Conservation (phyloP, 2,888 invertebrate genomes). For the Limnephilus lunatus region DNA sequence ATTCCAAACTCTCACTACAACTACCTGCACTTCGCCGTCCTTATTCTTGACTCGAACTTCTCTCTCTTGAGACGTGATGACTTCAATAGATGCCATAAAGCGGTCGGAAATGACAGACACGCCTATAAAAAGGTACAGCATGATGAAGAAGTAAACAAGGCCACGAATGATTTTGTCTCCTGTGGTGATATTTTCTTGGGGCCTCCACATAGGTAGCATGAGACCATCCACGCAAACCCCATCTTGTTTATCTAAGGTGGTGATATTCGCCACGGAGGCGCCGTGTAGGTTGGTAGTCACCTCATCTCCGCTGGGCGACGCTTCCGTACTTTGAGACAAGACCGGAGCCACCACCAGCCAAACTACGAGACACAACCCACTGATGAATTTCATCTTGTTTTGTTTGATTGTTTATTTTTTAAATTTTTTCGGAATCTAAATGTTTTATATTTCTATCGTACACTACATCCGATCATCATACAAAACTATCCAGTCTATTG, state of each 20-base stretch:
- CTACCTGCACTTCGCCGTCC: slow-evolving; percentile 91
- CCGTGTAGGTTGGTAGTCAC: slow-evolving; percentile 65
- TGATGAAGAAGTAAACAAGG: slow-evolving; percentile 90
- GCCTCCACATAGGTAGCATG: slow-evolving; percentile 92
- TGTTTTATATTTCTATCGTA: slow-evolving; percentile 9
- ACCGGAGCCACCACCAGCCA: slow-evolving; percentile 56
- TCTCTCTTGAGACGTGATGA: slow-evolving; percentile 98
- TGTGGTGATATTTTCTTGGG: slow-evolving; percentile 85
- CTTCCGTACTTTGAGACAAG: slow-evolving; percentile 71
- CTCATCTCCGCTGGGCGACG: slow-evolving; percentile 70
- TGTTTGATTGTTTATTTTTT: slow-evolving; percentile 17
- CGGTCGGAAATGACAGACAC: slow-evolving; percentile 99
- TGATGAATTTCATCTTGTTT: slow-evolving; percentile 55
- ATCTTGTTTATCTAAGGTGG: slow-evolving; percentile 61
- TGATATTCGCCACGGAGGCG: neutral
- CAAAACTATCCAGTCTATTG: neutral
- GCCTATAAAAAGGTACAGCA: slow-evolving; percentile 98
- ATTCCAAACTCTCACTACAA: slow-evolving; percentile 98
- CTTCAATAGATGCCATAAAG: slow-evolving; percentile 99
- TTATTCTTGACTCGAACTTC: slow-evolving; percentile 94
- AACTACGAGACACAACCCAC: slow-evolving; percentile 46
- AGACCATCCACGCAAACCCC: slow-evolving; percentile 88
- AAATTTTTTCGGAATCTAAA: neutral
- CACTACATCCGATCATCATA: slow-evolving; percentile 14
- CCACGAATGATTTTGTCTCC: slow-evolving; percentile 91